Percentiles rank a stretch among this genome's conserved stretches.
Evolutionary conservation across 2,888 invertebrate species (phyloP).

Genomic region (Brenthis ino): DNA sequence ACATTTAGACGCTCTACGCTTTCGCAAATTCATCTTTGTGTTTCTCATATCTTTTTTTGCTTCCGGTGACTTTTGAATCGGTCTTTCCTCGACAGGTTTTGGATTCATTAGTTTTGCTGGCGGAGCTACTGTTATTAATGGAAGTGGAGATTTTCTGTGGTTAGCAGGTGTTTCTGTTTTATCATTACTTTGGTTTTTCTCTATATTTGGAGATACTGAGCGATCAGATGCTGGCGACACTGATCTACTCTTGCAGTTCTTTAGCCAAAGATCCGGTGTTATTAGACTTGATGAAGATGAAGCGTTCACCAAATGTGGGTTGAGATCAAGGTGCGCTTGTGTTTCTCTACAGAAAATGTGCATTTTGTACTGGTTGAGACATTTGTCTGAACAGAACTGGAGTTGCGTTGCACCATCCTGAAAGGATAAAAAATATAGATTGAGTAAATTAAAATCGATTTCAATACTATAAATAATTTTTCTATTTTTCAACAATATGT

Average conservation of each 20-base stretch:
- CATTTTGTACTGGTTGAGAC: conserved; percentile 98
- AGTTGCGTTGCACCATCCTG: conserved; percentile 95
- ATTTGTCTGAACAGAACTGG: conserved; percentile 96
- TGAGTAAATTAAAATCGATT: not conserved
- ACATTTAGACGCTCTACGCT: conserved; percentile 71
- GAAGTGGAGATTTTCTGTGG: conserved; percentile 79
- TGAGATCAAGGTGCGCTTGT: conserved; percentile 93
- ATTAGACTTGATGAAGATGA: conserved; percentile 84
- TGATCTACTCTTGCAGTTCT: conserved; percentile 88
- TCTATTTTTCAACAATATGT: too few relatives aligned
- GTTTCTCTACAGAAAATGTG: conserved; percentile 97
- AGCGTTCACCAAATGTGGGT: conserved; percentile 85
- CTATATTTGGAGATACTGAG: conserved; percentile 79
- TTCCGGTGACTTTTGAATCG: conserved; percentile 69
- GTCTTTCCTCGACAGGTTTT: conserved; percentile 64
- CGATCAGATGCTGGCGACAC: conserved; percentile 82
- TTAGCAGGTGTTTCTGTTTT: conserved; percentile 55
- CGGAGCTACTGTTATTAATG: conserved; percentile 85
- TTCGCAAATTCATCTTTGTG: conserved; percentile 74
- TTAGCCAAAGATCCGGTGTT: conserved; percentile 95
- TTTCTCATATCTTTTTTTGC: conserved; percentile 66
- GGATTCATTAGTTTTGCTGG: conserved; percentile 84
- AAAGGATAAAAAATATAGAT: not conserved
- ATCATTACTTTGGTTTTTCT: conserved; percentile 56
- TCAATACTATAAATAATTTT: too few relatives aligned